Evolutionary conservation across 92 coral and sea anemone genomes (phyloP), one percentile per base, ranked within the genome.

Genomic region (Micromussa lordhowensis): DNA sequence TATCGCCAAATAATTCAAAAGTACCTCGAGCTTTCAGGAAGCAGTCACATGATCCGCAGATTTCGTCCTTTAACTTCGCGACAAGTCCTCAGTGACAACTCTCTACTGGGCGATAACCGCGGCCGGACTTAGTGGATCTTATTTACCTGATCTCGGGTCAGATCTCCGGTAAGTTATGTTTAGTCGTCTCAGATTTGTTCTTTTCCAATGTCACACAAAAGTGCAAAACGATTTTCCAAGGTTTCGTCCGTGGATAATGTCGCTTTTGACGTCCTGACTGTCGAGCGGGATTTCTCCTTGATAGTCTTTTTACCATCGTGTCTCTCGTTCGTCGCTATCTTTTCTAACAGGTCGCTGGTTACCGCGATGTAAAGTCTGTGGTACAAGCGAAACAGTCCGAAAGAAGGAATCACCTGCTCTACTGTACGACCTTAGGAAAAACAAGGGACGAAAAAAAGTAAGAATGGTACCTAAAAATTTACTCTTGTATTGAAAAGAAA

Each of bases 351-450:
- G 78, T 38, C 78, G 38, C 53, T 34, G 13, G 88, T 84, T 73
- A 84, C 88, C n/a, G 80, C 81, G 10, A 55, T n/a, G 21, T 72
- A 32, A 74, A 84, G 88, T 44, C n/a, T 38, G 71, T 73, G 24
- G n/a, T 57, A 84, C 49, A 55, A 73, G 53, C 72, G 88, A 35
- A 84, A 73, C 53, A 35, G 19, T 17, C 24, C 55, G 34, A 32
- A 84, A 75, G 72, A n/a, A 30, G 81, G 88, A 58, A 84, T 40
- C 34, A 73, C 38, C 10, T 74, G 72, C 70, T 84, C 88, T 4
- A 55, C 48, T 19, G 22, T 11, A 7, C 72, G 36, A 55, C 81
- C 88, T 74, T 7, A 9, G 72, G 30, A 84, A 72, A 73, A 49
- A 49, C 19, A 71, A 28, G n/a, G 29, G 7, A 31, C 32, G 68